These are phyloP conservation scores for Rhagophthalmus giganteus DNA, from an alignment of 2,888 invertebrate genomes.

Conservation along the genomic window DNA sequence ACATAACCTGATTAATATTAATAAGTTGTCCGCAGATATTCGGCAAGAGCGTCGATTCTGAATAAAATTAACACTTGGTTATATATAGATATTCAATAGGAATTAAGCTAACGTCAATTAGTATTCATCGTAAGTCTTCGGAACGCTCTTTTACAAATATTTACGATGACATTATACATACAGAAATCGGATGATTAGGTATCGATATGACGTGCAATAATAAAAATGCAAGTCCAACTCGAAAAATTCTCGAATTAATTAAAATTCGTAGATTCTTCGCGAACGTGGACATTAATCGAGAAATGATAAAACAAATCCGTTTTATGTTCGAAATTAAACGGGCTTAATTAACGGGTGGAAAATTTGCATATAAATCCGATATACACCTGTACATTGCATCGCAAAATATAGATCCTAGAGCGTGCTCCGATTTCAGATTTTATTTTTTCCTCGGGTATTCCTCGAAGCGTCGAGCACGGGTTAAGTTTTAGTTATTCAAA, in stretches of 20 bases:
- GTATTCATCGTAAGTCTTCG: conserved; percentile 6
- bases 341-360: conserved; percentile 1
- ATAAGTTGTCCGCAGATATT: conserved; percentile 12
- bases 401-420: conserved; percentile 2
- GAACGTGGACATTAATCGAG: too few relatives aligned
- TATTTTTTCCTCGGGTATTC: conserved; percentile 8
- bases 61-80: conserved; percentile 15
- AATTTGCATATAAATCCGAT: conserved; percentile 13
- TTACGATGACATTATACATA: conserved; percentile 1
- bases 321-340: background rate
- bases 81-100: conserved; percentile 1
- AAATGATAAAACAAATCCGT: too few relatives aligned
- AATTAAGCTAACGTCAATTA: conserved; percentile 5
- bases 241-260: too few relatives aligned
- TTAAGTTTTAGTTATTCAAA: conserved; percentile 9
- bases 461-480: conserved; percentile 4
- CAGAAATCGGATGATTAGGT: background rate
- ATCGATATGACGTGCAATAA: background rate
- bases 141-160: conserved; percentile 7
- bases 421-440: conserved; percentile 10
- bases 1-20: conserved; percentile 17
- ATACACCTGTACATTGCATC: background rate
- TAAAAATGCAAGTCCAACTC: too few relatives aligned
- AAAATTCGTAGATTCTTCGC: too few relatives aligned
- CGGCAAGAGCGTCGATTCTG: conserved; percentile 9